Percentiles rank a stretch among this genome's conserved stretches.
Evolutionary conservation across 2,113 vertebrate species (phyloP).

Genomic region (Sylvietta virens): DNA sequence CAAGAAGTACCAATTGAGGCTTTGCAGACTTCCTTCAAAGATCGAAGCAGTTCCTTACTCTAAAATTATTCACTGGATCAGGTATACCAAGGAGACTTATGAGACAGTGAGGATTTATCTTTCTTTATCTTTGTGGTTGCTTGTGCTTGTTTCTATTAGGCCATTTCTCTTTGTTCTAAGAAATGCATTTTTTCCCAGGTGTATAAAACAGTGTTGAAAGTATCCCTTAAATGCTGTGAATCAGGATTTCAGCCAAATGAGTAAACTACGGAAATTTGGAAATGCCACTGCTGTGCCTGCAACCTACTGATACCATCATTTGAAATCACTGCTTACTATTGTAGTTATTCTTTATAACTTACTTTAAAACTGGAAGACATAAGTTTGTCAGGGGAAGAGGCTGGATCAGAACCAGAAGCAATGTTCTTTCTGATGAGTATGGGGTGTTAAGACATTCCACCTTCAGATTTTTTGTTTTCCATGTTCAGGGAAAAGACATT

Average conservation of each 20-base stretch:
- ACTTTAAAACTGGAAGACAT: accelerated
- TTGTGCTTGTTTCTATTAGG: neutral
- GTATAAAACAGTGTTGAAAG: neutral
- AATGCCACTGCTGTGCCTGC: neutral
- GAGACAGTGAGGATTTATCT: neutral
- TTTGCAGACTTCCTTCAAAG: neutral
- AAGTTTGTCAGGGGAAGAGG: neutral
- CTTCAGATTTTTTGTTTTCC: neutral
- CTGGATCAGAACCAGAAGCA: neutral
- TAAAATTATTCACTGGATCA: neutral
- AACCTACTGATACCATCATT: neutral
- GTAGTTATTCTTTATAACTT: neutral
- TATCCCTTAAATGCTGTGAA: neutral
- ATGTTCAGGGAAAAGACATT: neutral
- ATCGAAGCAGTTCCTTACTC: neutral
- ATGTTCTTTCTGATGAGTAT: neutral
- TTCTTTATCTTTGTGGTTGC: neutral
- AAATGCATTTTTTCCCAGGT: accelerated
- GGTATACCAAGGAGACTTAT: neutral
- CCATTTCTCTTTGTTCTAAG: neutral
- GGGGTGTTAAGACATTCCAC: neutral
- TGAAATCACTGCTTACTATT: neutral
- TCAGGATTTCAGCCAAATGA: neutral
- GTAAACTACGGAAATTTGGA: neutral
- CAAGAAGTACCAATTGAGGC: neutral